A percentile compares a stretch with the other conserved stretches of the same genome.
Evolutionary conservation across 2,797 vertebrate genomes (phyloP).

Genomic region (Fundulus diaphanus): DNA sequence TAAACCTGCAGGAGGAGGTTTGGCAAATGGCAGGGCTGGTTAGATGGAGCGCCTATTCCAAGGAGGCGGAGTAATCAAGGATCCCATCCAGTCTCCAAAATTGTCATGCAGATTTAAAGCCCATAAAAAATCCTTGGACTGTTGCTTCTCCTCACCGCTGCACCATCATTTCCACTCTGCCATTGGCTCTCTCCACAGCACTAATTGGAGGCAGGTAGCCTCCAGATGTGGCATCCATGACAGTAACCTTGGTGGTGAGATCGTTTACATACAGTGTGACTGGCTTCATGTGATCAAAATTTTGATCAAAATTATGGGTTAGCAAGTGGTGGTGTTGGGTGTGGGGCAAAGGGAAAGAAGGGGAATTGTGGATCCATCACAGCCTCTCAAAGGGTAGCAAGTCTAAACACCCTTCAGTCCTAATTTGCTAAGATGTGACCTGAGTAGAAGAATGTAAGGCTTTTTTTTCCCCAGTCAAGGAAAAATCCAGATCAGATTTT

Average conservation of each 20-base stretch:
- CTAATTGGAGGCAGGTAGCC: constrained; percentile 84
- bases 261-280: constrained; percentile 61
- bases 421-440: constrained; percentile 68
- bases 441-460: constrained; percentile 49
- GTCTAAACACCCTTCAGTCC: constrained; percentile 70
- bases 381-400: constrained; percentile 83
- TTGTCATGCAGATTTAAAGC: constrained; percentile 84
- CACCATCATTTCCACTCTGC: constrained; percentile 42
- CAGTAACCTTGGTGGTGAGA: constrained; percentile 84
- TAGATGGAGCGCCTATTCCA: constrained; percentile 30
- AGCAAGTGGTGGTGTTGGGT: constrained; percentile 41
- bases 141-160: constrained; percentile 39
- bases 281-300: constrained; percentile 57
- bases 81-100: constrained; percentile 75
- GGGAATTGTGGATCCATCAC: constrained; percentile 80
- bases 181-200: constrained; percentile 44
- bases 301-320: constrained; percentile 78
- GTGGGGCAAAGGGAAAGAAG: constrained; percentile 70
- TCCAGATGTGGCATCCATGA: constrained; percentile 78
- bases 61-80: constrained; percentile 75
- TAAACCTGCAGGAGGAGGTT: constrained; percentile 75
- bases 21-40: constrained; percentile 14
- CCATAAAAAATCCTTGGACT: constrained; percentile 74
- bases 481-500: neutral
- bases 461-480: neutral